Percentiles rank a stretch among this genome's conserved stretches.
Evolutionary conservation across 2,113 vertebrate genomes (phyloP).

Genomic region (Tamias sibiricus): DNA sequence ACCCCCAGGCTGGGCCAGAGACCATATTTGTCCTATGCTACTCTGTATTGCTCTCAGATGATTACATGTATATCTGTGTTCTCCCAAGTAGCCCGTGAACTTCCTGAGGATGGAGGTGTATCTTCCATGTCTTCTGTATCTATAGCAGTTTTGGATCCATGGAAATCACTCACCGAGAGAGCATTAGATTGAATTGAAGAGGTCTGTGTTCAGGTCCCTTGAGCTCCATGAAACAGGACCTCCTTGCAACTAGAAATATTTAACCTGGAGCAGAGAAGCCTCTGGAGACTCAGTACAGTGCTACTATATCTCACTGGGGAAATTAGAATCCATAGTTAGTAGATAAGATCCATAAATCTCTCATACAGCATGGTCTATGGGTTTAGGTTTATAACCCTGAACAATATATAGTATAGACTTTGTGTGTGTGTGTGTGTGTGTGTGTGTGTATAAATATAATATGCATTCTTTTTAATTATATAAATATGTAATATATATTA

Average conservation of each 20-base stretch:
- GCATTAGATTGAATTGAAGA: constrained; percentile 16
- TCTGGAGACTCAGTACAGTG: not conserved
- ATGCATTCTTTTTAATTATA: not conserved
- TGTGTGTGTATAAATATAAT: not conserved
- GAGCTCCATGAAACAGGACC: not conserved
- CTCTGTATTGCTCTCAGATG: not conserved
- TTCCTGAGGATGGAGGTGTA: not conserved
- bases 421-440: no score
- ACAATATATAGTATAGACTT: not conserved
- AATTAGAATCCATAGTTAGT: not conserved
- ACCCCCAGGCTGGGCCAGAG: not conserved
- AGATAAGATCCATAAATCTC: not conserved
- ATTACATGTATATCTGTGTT: not conserved
- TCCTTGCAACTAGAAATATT: constrained; percentile 25
- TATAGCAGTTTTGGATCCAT: not conserved
- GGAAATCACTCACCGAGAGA: not conserved
- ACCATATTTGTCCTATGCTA: not conserved
- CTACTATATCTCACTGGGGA: not conserved
- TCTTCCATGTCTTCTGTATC: not conserved
- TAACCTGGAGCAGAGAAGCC: not conserved
- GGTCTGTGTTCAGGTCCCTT: not conserved
- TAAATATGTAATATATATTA: not conserved
- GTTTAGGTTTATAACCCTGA: constrained; percentile 32
- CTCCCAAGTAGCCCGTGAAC: not conserved
- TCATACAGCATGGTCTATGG: not conserved